Conservation (phyloP, 2,888 invertebrate genomes). For the Colletes collaris region DNA sequence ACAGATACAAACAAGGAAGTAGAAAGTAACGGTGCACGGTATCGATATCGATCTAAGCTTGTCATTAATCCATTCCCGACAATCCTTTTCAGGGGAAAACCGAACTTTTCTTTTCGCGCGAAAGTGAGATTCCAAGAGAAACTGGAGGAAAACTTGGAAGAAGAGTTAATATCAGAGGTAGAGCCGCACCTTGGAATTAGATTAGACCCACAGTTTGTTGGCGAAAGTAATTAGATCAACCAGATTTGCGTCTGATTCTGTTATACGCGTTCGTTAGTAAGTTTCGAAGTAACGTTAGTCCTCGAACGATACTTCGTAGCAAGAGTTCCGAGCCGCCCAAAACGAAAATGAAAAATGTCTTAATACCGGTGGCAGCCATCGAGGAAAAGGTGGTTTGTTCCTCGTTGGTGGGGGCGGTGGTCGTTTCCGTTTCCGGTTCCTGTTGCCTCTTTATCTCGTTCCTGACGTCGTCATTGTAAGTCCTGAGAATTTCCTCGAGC, state of each 20-base stretch:
- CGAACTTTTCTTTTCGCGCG: conserved; percentile 16
- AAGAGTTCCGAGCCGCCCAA: conserved; percentile 73
- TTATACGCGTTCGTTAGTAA: conserved; percentile 69
- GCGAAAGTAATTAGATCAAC: conserved; percentile 35
- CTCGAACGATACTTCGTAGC: conserved; percentile 72
- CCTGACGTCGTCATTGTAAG: conserved; percentile 77
- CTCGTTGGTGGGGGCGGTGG: conserved; percentile 15
- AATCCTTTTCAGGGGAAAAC: conserved; percentile 22
- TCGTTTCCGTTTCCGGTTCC: conserved; percentile 38
- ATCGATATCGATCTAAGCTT: conserved; percentile 5
- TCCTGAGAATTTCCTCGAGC: conserved; percentile 77
- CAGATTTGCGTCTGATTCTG: conserved; percentile 60
- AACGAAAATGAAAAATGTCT: conserved; percentile 75
- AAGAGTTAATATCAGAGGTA: background rate
- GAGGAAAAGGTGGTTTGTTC: conserved; percentile 28
- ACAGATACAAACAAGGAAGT: background rate
- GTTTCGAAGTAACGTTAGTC: conserved; percentile 70
- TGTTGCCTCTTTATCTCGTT: conserved; percentile 81
- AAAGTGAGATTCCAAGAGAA: conserved; percentile 16
- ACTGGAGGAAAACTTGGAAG: background rate
- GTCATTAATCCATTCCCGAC: conserved; percentile 9
- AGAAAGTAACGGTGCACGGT: conserved; percentile 28
- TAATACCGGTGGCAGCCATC: conserved; percentile 75
- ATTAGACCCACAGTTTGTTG: background rate
- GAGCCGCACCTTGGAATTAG: background rate